A percentile compares a stretch with the other conserved stretches of the same genome.
phyloP scores from a whole-genome alignment of 2,888 invertebrate genomes.

The Drosophila leonis region DNA sequence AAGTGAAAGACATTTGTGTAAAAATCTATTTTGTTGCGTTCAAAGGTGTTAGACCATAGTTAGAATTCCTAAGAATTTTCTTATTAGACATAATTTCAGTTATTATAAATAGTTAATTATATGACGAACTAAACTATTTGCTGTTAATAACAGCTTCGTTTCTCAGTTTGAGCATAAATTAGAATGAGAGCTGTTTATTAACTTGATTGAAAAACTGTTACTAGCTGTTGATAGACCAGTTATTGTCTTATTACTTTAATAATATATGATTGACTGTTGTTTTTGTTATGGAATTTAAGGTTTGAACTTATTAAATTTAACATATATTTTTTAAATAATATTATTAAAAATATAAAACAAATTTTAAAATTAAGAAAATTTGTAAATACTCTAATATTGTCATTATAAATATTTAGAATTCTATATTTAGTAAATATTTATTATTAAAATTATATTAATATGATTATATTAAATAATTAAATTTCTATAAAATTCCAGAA shows the following conservation, averaged over 20 bases:
- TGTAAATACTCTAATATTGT: too few relatives aligned
- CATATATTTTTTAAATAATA: too few relatives aligned
- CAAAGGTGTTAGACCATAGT: too few relatives aligned
- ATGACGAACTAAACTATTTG: not conserved
- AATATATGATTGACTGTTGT: not conserved
- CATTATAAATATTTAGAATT: too few relatives aligned
- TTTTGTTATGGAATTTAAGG: not conserved
- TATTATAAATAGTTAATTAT: constrained; percentile 6
- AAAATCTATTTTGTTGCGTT: too few relatives aligned
- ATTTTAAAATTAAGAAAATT: too few relatives aligned
- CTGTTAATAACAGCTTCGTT: not conserved
- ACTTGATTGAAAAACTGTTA: not conserved
- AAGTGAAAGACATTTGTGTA: not conserved
- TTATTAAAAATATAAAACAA: too few relatives aligned
- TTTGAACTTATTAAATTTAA: not conserved
- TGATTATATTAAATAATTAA: too few relatives aligned
- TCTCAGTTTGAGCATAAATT: not conserved
- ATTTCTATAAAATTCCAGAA: too few relatives aligned
- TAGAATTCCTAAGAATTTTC: not conserved
- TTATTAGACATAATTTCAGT: constrained; percentile 4
- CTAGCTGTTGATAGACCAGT: constrained; percentile 1
- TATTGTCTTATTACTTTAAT: not conserved
- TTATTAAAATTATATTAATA: too few relatives aligned
- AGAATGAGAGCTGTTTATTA: constrained; percentile 1
- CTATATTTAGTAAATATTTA: too few relatives aligned